These are phyloP conservation scores for Rhyacophila evoluta DNA, from an alignment of 2,888 invertebrate species.

Conservation along the genomic window DNA sequence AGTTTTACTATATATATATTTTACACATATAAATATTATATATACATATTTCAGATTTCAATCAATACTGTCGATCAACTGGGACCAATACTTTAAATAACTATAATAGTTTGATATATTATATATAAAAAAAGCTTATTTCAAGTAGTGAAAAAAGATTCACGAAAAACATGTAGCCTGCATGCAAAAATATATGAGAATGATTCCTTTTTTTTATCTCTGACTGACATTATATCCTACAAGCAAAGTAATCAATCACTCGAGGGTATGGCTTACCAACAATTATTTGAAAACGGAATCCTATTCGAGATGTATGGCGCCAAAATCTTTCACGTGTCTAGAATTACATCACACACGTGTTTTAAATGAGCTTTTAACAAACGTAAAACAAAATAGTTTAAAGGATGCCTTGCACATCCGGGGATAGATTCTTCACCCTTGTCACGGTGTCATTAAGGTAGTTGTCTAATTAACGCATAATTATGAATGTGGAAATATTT, in stretches of 20 bases:
- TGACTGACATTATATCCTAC: neutral
- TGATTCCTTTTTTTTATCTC: too few relatives aligned
- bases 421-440: neutral
- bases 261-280: neutral
- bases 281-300: constrained; percentile 16
- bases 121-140: too few relatives aligned
- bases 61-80: too few relatives aligned
- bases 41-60: too few relatives aligned
- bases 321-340: constrained; percentile 43
- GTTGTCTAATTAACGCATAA: constrained; percentile 39
- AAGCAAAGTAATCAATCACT: neutral
- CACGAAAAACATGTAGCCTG: too few relatives aligned
- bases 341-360: constrained; percentile 33
- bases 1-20: too few relatives aligned
- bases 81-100: too few relatives aligned
- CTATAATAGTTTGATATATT: too few relatives aligned
- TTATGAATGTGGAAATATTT: constrained; percentile 32
- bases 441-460: neutral
- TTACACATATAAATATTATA: too few relatives aligned
- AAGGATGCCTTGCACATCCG: neutral
- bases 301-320: constrained; percentile 28
- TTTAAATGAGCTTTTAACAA: constrained; percentile 28
- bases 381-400: constrained; percentile 28
- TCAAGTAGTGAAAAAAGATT: too few relatives aligned
- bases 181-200: too few relatives aligned